Conservation (phyloP, 2,113 vertebrate species). For the Notothenia coriiceps region DNA sequence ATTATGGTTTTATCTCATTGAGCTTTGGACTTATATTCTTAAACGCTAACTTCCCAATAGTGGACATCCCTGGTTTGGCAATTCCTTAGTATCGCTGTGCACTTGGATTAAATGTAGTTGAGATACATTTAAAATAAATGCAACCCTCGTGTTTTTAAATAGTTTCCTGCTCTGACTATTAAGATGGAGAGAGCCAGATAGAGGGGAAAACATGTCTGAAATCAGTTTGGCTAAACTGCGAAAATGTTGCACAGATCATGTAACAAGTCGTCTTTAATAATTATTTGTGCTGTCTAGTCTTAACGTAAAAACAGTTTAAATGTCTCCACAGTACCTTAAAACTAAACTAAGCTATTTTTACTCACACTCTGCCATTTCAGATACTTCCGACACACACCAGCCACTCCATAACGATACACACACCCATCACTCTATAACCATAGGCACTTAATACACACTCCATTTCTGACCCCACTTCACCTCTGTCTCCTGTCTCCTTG, state of each 20-base stretch:
- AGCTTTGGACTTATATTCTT: too few species aligned
- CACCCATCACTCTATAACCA: constrained; percentile 27
- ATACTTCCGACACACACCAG: constrained; percentile 12
- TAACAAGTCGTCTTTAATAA: not conserved
- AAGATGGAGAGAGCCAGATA: not conserved
- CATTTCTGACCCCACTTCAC: constrained; percentile 62
- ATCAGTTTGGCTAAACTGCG: not conserved
- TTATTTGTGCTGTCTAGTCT: not conserved
- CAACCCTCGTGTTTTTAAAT: not conserved
- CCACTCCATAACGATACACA: constrained; percentile 14
- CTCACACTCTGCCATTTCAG: not conserved
- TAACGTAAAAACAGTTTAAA: constrained; percentile 7
- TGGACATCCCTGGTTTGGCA: too few species aligned
- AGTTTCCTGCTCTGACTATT: not conserved
- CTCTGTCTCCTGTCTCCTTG: constrained; percentile 66
- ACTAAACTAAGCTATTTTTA: constrained; percentile 25
- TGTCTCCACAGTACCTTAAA: constrained; percentile 4
- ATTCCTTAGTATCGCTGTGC: too few species aligned
- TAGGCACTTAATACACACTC: constrained; percentile 48
- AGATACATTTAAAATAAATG: too few species aligned
- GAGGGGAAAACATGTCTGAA: not conserved
- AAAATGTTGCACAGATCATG: not conserved
- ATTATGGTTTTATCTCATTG: too few species aligned
- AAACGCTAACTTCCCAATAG: too few species aligned
- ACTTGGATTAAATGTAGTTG: too few species aligned